Base-by-base conservation (phyloP, 1,140 invertebrate species). In the Delia radicum region DNA sequence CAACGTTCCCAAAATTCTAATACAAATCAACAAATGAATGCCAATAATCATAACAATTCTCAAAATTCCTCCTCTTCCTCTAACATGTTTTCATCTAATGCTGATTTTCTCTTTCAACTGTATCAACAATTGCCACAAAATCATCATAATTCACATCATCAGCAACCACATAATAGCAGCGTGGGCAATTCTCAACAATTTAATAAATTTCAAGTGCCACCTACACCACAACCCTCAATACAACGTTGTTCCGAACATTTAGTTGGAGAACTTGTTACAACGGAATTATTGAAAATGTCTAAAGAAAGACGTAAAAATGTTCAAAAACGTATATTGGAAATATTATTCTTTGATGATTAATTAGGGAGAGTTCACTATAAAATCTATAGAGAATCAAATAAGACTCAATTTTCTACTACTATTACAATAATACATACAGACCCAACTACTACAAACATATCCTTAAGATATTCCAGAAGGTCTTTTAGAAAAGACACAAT, bases 281-380 rank as follows among this genome's bases (percentile, higher is more conserved):
- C 83, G 29, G 85, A 86, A 76, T 76, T 86, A 12, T 77, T 85
- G 0, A 86, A 86, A 75, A 86, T 86, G 85, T 81, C 77, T 65
- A 86, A 85, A 76, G 85, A 86, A 74, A 78, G 82, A 21, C 82
- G 82, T 61, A 86, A 84, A 77, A 80, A 78, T 67, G 85, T 81
- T 15, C 85, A 86, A 75, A 85, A 83, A 63, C 74, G 83, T 67
- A 86, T 86, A 29, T 75, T 86, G 37, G 85, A 86, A 79, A 84
- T 86, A 78, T 79, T 86, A 24, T 86, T 86, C 72, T 86, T 86
- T 42, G 85, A 86, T 48, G 85, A 86, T 78, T 85, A 76, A 74
- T 2, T 8, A 62, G 15, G 8, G 18, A 8, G 65, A 27, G 61
- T 6, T 12, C 31, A 6, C 4, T 33, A 6, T 6, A 63, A 63